These are phyloP conservation scores for Brachionus sp. DNA, from an alignment of 1,140 invertebrate genomes.

Conservation along the genomic window DNA sequence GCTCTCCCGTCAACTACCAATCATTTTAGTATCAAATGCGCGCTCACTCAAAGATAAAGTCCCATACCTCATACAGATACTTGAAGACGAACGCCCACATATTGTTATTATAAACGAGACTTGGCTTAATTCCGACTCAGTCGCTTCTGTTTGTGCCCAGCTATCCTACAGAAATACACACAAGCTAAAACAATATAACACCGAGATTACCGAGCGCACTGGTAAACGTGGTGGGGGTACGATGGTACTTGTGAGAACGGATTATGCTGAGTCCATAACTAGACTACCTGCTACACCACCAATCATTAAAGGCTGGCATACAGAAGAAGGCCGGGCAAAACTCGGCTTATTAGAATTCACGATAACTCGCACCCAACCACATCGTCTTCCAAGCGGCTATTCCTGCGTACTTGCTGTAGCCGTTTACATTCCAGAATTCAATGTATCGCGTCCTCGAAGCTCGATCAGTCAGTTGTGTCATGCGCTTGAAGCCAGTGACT, in stretches of 20 bases:
- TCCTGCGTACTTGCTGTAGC: background rate
- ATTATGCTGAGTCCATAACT: background rate
- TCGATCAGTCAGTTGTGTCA: background rate
- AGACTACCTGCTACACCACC: background rate
- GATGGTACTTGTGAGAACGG: background rate
- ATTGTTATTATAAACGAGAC: too few relatives aligned
- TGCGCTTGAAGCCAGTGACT: too few relatives aligned
- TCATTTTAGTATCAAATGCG: too few relatives aligned
- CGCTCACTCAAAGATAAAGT: too few relatives aligned
- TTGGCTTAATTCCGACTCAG: background rate
- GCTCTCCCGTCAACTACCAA: too few relatives aligned
- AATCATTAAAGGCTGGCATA: background rate
- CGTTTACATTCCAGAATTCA: background rate
- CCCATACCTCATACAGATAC: too few relatives aligned
- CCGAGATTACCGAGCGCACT: background rate
- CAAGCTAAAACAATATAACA: background rate
- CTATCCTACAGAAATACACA: background rate
- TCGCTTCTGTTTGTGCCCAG: background rate
- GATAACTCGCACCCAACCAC: background rate
- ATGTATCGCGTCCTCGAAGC: background rate
- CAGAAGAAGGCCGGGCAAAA: background rate
- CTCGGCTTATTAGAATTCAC: background rate
- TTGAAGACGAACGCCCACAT: too few relatives aligned
- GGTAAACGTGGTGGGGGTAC: background rate
- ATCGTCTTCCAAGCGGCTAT: background rate